phyloP scores from a whole-genome alignment of 2,888 invertebrate species.

The Apamea anceps region DNA sequence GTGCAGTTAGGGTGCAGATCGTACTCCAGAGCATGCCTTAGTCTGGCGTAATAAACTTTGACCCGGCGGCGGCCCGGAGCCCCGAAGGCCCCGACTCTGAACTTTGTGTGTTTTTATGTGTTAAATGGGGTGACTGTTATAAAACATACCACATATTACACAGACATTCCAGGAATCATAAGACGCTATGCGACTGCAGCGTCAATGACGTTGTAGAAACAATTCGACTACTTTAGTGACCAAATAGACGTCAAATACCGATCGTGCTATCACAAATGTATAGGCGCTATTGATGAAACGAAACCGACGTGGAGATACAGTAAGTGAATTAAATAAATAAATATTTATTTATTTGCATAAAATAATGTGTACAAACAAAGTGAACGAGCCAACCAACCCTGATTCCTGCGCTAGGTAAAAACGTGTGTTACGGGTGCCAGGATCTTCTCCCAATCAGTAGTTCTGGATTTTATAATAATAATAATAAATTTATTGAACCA shows the following conservation, averaged over 20 bases:
- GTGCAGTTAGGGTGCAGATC: no score
- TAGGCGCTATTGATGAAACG: constrained; percentile 10
- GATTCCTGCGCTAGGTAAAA: background rate
- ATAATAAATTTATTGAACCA: no score
- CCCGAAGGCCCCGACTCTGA: background rate
- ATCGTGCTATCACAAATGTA: background rate
- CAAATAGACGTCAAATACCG: background rate
- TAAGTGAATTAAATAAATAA: background rate
- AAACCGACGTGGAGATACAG: background rate
- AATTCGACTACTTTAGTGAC: background rate
- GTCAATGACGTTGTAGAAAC: background rate
- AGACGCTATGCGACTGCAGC: background rate
- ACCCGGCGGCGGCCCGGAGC: no score
- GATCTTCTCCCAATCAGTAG: no score
- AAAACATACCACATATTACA: background rate
- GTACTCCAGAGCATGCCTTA: no score
- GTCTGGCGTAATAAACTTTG: no score
- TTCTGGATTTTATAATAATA: no score
- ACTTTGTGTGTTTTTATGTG: background rate
- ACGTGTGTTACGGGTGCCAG: background rate
- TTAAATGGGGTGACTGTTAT: background rate
- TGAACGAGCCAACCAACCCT: background rate
- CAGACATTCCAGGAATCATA: background rate
- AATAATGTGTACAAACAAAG: background rate
- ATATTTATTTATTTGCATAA: background rate